A percentile compares a stretch with the other conserved stretches of the same genome.
Evolutionary conservation across 2,113 vertebrate species (phyloP).

Genomic region (Blennius ocellaris): DNA sequence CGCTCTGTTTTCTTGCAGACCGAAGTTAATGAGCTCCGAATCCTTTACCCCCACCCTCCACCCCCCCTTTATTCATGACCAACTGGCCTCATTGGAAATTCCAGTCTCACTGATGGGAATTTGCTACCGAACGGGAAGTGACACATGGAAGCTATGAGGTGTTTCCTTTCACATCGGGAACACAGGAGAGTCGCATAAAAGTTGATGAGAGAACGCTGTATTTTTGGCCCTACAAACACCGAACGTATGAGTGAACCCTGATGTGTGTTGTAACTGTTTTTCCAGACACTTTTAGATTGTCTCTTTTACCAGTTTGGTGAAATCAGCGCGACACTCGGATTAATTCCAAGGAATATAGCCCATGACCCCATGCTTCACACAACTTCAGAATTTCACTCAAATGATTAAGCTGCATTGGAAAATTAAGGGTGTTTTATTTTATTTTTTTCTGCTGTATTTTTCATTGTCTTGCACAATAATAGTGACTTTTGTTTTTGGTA

Average conservation of each 20-base stretch:
- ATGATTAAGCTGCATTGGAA: background rate
- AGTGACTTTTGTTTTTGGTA: no score
- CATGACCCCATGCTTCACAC: slow-evolving; percentile 10
- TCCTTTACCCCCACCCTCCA: background rate
- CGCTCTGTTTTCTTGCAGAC: background rate
- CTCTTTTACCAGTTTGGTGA: slow-evolving; percentile 11
- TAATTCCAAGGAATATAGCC: slow-evolving; percentile 36
- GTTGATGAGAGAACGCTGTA: slow-evolving; percentile 32
- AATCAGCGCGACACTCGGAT: background rate
- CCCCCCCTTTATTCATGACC: slow-evolving; percentile 17
- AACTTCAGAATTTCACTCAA: slow-evolving; percentile 14
- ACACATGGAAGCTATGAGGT: slow-evolving; percentile 62
- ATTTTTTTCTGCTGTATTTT: no score
- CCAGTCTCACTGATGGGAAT: slow-evolving; percentile 58
- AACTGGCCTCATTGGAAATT: slow-evolving; percentile 57
- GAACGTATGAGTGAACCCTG: slow-evolving; percentile 12
- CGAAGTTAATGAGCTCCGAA: background rate
- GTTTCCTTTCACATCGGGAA: slow-evolving; percentile 65
- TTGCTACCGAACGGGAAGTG: slow-evolving; percentile 67
- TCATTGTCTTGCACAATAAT: no score
- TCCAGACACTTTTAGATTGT: background rate
- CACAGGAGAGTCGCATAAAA: slow-evolving; percentile 35
- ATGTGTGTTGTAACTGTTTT: slow-evolving; percentile 17
- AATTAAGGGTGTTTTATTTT: no score
- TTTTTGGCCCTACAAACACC: slow-evolving; percentile 30